Conservation (phyloP, 2,113 vertebrate species). For the Varanus komodoensis region DNA sequence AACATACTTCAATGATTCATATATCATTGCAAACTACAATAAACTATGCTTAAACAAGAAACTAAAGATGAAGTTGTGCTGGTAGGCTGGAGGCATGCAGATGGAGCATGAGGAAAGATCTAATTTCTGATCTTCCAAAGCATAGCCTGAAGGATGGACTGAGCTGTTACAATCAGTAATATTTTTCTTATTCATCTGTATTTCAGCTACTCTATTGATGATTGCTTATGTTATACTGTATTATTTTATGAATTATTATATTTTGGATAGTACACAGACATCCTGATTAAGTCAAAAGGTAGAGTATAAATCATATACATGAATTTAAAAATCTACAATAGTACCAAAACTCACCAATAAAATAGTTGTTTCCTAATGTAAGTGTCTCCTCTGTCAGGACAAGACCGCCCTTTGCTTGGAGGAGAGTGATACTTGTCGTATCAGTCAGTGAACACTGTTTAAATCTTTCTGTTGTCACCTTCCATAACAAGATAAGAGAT, state of each 20-base stretch:
- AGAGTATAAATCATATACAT: background rate
- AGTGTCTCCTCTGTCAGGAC: conserved; percentile 90
- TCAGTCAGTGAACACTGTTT: conserved; percentile 90
- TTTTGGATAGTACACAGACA: background rate
- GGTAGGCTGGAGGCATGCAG: background rate
- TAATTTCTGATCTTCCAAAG: background rate
- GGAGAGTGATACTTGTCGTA: conserved; percentile 86
- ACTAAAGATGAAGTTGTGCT: background rate
- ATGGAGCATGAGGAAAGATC: background rate
- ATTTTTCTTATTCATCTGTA: background rate
- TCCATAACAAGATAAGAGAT: conserved; percentile 89
- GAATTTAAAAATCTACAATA: background rate
- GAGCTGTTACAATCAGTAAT: background rate
- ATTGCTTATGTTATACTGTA: background rate
- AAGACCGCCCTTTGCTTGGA: conserved; percentile 87
- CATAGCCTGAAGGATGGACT: background rate
- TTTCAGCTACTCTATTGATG: background rate
- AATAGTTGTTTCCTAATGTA: conserved; percentile 91
- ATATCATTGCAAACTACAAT: background rate
- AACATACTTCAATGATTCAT: background rate
- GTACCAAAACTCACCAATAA: conserved; percentile 86
- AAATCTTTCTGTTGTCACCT: conserved; percentile 87
- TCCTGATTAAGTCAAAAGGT: background rate
- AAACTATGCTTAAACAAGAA: background rate
- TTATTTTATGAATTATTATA: background rate